phyloP scores from a whole-genome alignment of 2,797 vertebrate genomes.

The Crypturellus tataupa region DNA sequence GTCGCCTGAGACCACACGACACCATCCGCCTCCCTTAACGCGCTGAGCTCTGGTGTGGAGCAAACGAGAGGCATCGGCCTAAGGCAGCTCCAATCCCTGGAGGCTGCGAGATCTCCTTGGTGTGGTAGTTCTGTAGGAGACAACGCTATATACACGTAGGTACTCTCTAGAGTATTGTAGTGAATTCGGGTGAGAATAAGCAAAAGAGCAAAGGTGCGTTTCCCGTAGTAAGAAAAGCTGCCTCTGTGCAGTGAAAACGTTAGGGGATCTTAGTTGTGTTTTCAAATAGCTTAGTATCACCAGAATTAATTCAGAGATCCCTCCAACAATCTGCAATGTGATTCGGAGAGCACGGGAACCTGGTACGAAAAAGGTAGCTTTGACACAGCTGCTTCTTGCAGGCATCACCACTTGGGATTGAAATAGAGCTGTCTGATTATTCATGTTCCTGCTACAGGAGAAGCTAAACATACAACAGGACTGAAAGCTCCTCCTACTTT shows the following conservation, averaged over 20 bases:
- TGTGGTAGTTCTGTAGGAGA: neutral
- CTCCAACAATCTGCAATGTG: neutral
- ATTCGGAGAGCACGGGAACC: neutral
- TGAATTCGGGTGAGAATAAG: accelerated
- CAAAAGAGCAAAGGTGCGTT: neutral
- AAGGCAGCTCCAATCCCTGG: neutral
- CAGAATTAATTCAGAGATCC: neutral
- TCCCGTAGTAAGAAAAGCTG: neutral
- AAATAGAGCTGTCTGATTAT: neutral
- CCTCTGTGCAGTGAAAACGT: slow-evolving; percentile 26
- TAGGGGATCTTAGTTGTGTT: slow-evolving; percentile 31
- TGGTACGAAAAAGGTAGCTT: neutral
- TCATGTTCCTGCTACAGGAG: neutral
- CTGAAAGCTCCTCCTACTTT: slow-evolving; percentile 10
- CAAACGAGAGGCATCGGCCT: accelerated
- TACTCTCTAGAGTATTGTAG: accelerated
- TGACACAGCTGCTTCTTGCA: neutral
- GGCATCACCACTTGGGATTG: neutral
- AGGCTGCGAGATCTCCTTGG: neutral
- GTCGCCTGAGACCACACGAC: neutral
- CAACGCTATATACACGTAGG: accelerated
- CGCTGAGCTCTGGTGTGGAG: neutral
- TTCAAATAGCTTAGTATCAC: slow-evolving; percentile 7
- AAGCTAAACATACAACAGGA: neutral
- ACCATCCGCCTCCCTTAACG: neutral